Evolutionary conservation across 2,888 invertebrate genomes (phyloP).

Genomic region (Cryptophagus acutangulus): DNA sequence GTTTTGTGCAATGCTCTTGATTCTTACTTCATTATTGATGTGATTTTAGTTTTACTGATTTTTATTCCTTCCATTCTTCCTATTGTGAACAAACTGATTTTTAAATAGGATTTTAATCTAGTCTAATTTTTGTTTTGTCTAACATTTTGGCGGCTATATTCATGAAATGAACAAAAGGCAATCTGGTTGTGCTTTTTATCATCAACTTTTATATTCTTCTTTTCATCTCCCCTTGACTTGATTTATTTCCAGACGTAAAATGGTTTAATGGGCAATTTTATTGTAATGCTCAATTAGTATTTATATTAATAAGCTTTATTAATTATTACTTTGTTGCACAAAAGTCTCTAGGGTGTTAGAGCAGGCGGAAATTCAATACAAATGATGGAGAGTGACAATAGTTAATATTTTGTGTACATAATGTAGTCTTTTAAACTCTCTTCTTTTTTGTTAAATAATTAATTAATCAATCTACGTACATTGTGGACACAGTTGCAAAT

Average conservation of each 20-base stretch:
- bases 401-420: constrained; percentile 40
- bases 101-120: constrained; percentile 33
- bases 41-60: constrained; percentile 18
- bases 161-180: constrained; percentile 9
- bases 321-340: constrained; percentile 31
- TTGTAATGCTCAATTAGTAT: constrained; percentile 27
- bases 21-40: too few relatives aligned
- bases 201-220: constrained; percentile 1
- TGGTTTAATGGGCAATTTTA: constrained; percentile 20
- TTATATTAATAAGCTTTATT: constrained; percentile 22
- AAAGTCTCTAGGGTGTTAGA: constrained; percentile 35
- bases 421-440: constrained; percentile 33
- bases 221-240: background rate
- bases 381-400: constrained; percentile 37
- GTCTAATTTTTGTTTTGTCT: constrained; percentile 33
- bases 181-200: constrained; percentile 12
- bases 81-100: constrained; percentile 20
- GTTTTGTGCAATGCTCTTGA: constrained; percentile 29
- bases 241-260: constrained; percentile 6
- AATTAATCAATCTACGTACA: constrained; percentile 33
- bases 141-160: constrained; percentile 29
- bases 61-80: constrained; percentile 17
- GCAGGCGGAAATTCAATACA: too few relatives aligned
- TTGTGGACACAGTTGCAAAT: constrained; percentile 42
- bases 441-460: constrained; percentile 34